A percentile compares a stretch with the other conserved stretches of the same genome.
These are phyloP conservation scores for Rhogogaster chlorosoma DNA, from an alignment of 2,888 invertebrate species.

Conservation along the genomic window DNA sequence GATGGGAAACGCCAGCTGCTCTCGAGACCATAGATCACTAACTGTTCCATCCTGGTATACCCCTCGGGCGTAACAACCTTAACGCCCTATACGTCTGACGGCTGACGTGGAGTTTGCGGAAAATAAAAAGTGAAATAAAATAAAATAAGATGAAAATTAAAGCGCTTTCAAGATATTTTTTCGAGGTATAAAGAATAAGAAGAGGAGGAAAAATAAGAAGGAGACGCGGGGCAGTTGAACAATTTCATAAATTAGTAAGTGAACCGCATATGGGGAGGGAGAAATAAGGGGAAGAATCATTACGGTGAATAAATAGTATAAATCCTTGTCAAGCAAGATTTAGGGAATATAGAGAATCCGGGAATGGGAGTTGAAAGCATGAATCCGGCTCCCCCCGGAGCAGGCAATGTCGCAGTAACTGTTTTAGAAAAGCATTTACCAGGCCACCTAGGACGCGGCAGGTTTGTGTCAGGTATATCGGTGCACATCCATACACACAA, in stretches of 20 bases:
- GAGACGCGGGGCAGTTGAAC: neutral
- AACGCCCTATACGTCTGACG: constrained; percentile 42
- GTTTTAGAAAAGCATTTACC: constrained; percentile 45
- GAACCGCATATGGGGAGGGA: neutral
- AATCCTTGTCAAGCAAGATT: constrained; percentile 15
- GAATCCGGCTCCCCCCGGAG: constrained; percentile 23
- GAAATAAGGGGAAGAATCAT: neutral
- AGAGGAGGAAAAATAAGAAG: neutral
- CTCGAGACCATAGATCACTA: constrained; percentile 45
- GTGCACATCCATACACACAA: constrained; percentile 7
- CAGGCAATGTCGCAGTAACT: constrained; percentile 11
- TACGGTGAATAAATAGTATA: constrained; percentile 9
- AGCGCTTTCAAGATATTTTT: neutral
- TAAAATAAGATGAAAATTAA: neutral
- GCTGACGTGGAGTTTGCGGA: constrained; percentile 37
- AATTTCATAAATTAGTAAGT: neutral
- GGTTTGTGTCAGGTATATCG: constrained; percentile 34
- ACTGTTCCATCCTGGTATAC: constrained; percentile 5
- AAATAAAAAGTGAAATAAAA: neutral
- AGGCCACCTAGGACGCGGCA: constrained; percentile 38
- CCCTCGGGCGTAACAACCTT: constrained; percentile 25
- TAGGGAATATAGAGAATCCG: constrained; percentile 13
- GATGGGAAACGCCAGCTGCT: constrained; percentile 48
- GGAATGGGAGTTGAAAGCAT: constrained; percentile 24
- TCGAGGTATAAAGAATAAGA: neutral